phyloP scores from a whole-genome alignment of 2,113 vertebrate genomes.

The Hippocampus mohnikei region DNA sequence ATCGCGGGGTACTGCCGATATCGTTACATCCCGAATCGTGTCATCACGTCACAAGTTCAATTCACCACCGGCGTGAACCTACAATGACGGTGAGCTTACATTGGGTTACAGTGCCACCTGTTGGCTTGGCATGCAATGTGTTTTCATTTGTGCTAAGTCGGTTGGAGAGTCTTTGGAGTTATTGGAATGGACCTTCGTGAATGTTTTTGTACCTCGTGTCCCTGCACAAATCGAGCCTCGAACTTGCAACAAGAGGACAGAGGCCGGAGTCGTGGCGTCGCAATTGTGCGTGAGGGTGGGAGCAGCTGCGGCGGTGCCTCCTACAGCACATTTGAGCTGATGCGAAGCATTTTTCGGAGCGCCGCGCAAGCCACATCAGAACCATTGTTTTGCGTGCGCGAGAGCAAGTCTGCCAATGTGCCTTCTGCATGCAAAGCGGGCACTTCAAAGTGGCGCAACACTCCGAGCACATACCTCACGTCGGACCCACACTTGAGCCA shows the following conservation, averaged over 20 bases:
- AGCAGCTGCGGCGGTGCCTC: neutral
- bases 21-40: too few species aligned
- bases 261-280: neutral
- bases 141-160: too few species aligned
- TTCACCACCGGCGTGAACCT: too few species aligned
- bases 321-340: neutral
- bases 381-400: constrained; percentile 16
- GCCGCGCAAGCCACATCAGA: neutral
- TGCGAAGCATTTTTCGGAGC: neutral
- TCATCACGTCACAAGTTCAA: too few species aligned
- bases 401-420: constrained; percentile 25
- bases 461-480: constrained; percentile 48
- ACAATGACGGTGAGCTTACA: too few species aligned
- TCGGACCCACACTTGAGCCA: constrained; percentile 48
- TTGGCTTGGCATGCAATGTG: neutral
- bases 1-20: too few species aligned
- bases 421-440: constrained; percentile 31
- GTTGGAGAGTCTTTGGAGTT: too few species aligned
- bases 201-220: neutral
- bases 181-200: neutral
- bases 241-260: neutral
- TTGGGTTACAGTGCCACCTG: neutral
- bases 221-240: neutral
- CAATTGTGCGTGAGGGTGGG: constrained; percentile 1
- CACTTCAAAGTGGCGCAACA: constrained; percentile 64